phyloP scores from a whole-genome alignment of 2,113 vertebrate species.

The Psittacula cyanocephala region DNA sequence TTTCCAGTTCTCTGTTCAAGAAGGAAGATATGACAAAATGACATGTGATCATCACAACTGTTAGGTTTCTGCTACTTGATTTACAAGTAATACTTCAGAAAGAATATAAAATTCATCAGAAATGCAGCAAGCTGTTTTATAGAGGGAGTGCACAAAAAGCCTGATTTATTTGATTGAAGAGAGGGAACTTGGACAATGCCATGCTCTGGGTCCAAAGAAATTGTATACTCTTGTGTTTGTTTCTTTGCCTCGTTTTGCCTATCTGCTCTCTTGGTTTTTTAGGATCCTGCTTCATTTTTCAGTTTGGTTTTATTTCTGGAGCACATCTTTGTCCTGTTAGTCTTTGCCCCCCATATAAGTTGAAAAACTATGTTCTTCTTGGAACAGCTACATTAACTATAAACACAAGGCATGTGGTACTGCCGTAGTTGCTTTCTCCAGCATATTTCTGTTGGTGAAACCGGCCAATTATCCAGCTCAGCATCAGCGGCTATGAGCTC shows the following conservation, averaged over 20 bases:
- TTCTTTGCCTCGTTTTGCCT: not conserved
- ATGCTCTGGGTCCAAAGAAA: not conserved
- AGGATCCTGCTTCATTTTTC: not conserved
- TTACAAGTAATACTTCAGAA: not conserved
- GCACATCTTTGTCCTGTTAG: not conserved
- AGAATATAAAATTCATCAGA: not conserved
- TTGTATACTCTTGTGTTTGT: fast-evolving
- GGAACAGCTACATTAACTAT: not conserved
- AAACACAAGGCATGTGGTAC: not conserved
- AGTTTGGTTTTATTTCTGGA: not conserved
- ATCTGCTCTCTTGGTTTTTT: not conserved
- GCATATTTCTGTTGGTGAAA: not conserved
- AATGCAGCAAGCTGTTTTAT: not conserved
- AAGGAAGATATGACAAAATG: not conserved
- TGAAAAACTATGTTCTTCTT: not conserved
- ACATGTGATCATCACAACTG: not conserved
- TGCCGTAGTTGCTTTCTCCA: fast-evolving
- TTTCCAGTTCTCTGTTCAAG: not conserved
- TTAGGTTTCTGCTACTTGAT: not conserved
- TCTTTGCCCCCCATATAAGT: not conserved
- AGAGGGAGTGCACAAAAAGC: not conserved
- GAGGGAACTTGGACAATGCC: fast-evolving
- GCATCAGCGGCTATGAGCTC: not conserved
- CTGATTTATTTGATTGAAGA: not conserved
- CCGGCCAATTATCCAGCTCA: not conserved